These are phyloP conservation scores for Tauraco hartlaubi DNA, from an alignment of 2,797 vertebrate genomes.

Conservation along the genomic window DNA sequence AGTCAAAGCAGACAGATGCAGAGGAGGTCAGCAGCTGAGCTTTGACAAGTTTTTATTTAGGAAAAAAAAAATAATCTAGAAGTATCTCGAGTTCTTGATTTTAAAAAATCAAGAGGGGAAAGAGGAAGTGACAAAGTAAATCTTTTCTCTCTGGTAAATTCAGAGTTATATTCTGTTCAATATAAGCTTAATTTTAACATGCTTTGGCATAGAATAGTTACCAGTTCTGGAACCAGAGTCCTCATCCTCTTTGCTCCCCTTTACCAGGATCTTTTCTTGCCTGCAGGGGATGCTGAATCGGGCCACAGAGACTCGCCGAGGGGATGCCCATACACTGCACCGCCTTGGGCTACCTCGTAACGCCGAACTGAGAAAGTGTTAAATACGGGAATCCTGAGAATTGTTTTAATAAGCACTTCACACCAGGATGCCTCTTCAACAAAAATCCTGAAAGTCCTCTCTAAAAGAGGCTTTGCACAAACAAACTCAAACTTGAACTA, in stretches of 20 bases:
- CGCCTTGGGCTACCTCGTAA: fast-evolving
- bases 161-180: neutral
- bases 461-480: neutral
- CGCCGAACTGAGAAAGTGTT: fast-evolving
- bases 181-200: neutral
- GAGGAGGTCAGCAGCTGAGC: neutral
- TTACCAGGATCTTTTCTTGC: neutral
- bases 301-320: neutral
- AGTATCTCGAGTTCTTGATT: neutral
- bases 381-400: neutral
- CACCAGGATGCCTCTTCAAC: neutral
- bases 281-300: neutral
- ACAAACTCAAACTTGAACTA: neutral
- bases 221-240: neutral
- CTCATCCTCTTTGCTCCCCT: neutral
- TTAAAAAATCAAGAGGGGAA: neutral
- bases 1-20: neutral
- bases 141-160: neutral
- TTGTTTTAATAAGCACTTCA: neutral
- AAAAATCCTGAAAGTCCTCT: neutral
- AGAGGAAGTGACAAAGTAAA: neutral
- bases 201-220: neutral
- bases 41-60: neutral
- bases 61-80: neutral
- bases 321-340: neutral